These are phyloP conservation scores for Orientallactaga sibirica DNA, from an alignment of 2,797 vertebrate species.

Conservation along the genomic window DNA sequence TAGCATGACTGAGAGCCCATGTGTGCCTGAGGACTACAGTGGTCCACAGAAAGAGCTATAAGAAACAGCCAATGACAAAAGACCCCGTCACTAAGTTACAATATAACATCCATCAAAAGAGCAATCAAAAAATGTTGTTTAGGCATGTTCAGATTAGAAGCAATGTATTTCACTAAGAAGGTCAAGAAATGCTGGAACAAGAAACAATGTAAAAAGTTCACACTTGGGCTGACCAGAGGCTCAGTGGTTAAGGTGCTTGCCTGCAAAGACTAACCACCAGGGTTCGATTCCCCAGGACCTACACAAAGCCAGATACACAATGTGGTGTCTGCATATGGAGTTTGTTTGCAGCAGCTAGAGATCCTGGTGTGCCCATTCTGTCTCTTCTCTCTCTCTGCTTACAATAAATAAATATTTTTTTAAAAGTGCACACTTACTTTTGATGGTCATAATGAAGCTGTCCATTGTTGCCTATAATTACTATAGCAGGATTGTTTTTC, in stretches of 20 bases:
- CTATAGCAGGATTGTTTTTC: conserved; percentile 98
- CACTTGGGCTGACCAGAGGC: conserved; percentile 83
- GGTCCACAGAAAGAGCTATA: conserved; percentile 1
- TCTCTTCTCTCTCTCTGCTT: no score
- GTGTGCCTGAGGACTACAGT: conserved; percentile 18
- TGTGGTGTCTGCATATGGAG: no score
- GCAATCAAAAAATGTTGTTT: background rate
- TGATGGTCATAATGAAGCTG: conserved; percentile 96
- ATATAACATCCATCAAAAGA: background rate
- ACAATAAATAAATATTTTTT: no score
- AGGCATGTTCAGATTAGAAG: conserved; percentile 54
- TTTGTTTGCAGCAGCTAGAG: no score
- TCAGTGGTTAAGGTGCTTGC: no score
- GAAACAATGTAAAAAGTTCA: background rate
- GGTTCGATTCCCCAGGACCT: no score
- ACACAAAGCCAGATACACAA: no score
- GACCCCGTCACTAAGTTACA: conserved; percentile 17
- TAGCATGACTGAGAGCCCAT: background rate
- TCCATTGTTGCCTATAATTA: conserved; percentile 98
- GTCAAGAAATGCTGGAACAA: conserved; percentile 58
- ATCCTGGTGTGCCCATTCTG: no score
- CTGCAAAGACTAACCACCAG: no score
- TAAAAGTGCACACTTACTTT: conserved; percentile 91
- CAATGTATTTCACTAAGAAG: conserved; percentile 11
- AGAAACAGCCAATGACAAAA: conserved; percentile 20